Evolutionary conservation across 1,140 invertebrate species (phyloP).

Genomic region (Galendromus occidentalis): DNA sequence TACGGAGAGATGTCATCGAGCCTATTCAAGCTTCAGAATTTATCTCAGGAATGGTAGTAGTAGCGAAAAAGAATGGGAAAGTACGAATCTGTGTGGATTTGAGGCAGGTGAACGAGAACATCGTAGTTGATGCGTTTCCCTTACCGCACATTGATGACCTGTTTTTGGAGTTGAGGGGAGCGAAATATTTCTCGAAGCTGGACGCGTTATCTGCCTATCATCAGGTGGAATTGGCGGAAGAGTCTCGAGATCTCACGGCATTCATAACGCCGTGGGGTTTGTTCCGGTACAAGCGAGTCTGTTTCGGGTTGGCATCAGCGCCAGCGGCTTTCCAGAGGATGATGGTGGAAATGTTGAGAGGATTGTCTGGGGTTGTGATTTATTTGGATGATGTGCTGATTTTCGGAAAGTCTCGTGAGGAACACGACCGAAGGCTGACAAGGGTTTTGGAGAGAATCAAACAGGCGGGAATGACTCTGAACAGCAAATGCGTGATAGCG

Average conservation of each 20-base stretch:
- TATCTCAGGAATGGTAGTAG: not conserved
- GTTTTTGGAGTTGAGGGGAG: not conserved
- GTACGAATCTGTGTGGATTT: constrained; percentile 3
- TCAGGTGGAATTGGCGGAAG: constrained; percentile 11
- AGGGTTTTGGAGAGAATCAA: constrained; percentile 12
- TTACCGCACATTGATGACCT: constrained; percentile 11
- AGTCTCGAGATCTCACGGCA: not conserved
- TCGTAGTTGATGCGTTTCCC: constrained; percentile 4
- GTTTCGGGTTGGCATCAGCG: constrained; percentile 17
- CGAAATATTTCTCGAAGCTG: constrained; percentile 9
- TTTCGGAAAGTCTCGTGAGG: not conserved
- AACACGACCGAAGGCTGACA: constrained; percentile 15
- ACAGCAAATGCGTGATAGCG: constrained; percentile 15
- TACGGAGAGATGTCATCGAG: not conserved
- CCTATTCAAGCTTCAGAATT: not conserved
- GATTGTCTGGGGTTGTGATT: not conserved
- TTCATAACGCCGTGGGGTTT: constrained; percentile 14
- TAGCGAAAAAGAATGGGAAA: constrained; percentile 8
- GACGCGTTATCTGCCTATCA: constrained; percentile 14
- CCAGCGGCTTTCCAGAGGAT: constrained; percentile 17
- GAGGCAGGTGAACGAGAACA: constrained; percentile 5
- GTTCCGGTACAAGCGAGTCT: constrained; percentile 18
- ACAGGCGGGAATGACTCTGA: constrained; percentile 17
- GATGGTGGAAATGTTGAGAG: constrained; percentile 13
- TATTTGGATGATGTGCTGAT: constrained; percentile 19